These are phyloP conservation scores for Lagodon rhomboides DNA, from an alignment of 2,797 vertebrate genomes.

Conservation along the genomic window DNA sequence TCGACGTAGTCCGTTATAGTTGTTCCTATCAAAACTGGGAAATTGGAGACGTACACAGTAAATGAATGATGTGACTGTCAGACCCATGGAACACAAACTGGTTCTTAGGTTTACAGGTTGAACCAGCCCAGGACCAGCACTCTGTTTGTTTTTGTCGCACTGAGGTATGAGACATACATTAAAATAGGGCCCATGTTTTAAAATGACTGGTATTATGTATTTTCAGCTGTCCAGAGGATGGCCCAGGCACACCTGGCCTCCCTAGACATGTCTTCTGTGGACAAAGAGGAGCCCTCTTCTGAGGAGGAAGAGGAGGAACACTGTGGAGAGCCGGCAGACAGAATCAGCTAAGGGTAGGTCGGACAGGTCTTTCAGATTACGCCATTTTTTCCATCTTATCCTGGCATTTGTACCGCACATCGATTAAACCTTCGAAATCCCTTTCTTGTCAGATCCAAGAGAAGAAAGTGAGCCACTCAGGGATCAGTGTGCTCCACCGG, in stretches of 20 bases:
- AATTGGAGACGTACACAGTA: too few relatives aligned
- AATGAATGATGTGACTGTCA: too few relatives aligned
- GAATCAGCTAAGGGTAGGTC: constrained; percentile 57
- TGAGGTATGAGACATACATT: too few relatives aligned
- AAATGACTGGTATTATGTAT: constrained; percentile 4
- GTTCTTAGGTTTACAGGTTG: too few relatives aligned
- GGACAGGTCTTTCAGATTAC: background rate
- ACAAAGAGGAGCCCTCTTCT: constrained; percentile 78
- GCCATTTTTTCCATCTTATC: background rate
- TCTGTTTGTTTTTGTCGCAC: too few relatives aligned
- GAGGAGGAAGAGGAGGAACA: constrained; percentile 82
- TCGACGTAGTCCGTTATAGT: too few relatives aligned
- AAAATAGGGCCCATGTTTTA: too few relatives aligned
- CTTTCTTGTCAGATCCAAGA: constrained; percentile 53
- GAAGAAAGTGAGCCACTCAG: constrained; percentile 39
- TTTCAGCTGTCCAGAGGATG: constrained; percentile 91
- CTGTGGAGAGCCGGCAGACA: constrained; percentile 67
- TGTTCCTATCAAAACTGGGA: too few relatives aligned
- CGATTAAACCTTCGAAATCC: constrained; percentile 6
- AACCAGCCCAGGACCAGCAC: too few relatives aligned
- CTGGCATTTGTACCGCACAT: background rate
- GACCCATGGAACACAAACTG: too few relatives aligned
- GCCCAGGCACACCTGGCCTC: constrained; percentile 91
- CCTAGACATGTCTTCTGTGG: constrained; percentile 77
- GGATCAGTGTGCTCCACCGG: constrained; percentile 25